A percentile compares a stretch with the other conserved stretches of the same genome.
phyloP scores from a whole-genome alignment of 2,797 vertebrate species.

The Pterois miles region DNA sequence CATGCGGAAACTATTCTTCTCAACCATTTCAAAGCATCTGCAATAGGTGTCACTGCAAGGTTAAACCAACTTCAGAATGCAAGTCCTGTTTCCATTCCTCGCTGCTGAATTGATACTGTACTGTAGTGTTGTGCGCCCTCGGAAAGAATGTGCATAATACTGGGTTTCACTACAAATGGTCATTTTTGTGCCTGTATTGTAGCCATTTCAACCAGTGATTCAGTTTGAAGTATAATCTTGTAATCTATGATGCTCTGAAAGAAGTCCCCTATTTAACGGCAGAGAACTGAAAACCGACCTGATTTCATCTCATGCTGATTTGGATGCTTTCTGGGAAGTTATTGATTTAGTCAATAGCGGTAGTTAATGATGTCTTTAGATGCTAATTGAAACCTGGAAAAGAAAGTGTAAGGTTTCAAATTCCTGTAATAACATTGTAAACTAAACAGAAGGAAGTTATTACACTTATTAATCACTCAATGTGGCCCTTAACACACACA shows the following conservation, averaged over 20 bases:
- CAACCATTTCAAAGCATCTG: constrained; percentile 78
- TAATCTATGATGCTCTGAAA: constrained; percentile 1
- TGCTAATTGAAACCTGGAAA: constrained; percentile 69
- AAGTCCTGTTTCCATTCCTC: constrained; percentile 62
- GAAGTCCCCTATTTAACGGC: not conserved
- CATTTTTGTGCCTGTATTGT: constrained; percentile 16
- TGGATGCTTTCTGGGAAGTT: constrained; percentile 69
- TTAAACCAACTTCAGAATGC: constrained; percentile 77
- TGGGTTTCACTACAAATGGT: constrained; percentile 12
- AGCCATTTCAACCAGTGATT: constrained; percentile 20
- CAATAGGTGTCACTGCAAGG: constrained; percentile 81
- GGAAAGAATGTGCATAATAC: constrained; percentile 12
- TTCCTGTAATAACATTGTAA: constrained; percentile 41
- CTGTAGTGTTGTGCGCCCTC: constrained; percentile 9
- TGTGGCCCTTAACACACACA: not conserved
- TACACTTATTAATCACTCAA: constrained; percentile 12
- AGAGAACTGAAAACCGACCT: constrained; percentile 39
- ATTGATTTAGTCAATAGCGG: constrained; percentile 63
- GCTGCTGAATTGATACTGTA: constrained; percentile 46
- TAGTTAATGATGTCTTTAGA: constrained; percentile 61
- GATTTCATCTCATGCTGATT: constrained; percentile 48
- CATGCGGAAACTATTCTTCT: constrained; percentile 81
- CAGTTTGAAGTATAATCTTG: not conserved
- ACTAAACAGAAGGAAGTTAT: constrained; percentile 27
- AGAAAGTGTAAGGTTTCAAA: constrained; percentile 58